phyloP scores from a whole-genome alignment of 2,888 invertebrate genomes.

The Anodontia alba region DNA sequence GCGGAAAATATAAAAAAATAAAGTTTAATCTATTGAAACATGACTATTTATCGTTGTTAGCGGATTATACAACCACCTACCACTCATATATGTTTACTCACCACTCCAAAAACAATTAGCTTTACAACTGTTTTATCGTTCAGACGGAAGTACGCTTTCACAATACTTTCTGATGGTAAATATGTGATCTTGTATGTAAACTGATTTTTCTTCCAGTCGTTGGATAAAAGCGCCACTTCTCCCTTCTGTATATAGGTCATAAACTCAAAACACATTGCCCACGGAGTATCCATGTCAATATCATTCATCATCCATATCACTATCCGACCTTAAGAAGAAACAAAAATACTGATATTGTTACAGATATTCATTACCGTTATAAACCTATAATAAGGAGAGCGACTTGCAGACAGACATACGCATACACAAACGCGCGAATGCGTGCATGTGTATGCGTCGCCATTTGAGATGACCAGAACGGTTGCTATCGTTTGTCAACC shows the following conservation, averaged over 20 bases:
- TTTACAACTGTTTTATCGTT: conserved; percentile 57
- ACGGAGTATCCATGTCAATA: conserved; percentile 65
- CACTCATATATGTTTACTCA: too few species aligned
- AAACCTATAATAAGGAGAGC: too few species aligned
- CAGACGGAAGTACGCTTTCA: conserved; percentile 62
- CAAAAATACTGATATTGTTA: too few species aligned
- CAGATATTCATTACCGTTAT: background rate
- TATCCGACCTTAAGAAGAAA: conserved; percentile 40
- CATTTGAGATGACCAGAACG: too few species aligned
- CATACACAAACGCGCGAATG: too few species aligned
- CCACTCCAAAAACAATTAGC: conserved; percentile 64
- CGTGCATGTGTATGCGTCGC: too few species aligned
- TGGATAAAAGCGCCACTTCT: conserved; percentile 66
- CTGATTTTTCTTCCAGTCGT: conserved; percentile 55
- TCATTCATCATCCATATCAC: conserved; percentile 69
- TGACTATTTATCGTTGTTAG: too few species aligned
- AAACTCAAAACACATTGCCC: conserved; percentile 68
- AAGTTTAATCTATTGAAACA: too few species aligned
- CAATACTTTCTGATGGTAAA: conserved; percentile 46
- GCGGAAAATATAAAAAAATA: too few species aligned
- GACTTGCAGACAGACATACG: too few species aligned
- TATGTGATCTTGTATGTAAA: conserved; percentile 68
- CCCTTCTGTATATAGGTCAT: conserved; percentile 56
- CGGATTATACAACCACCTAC: too few species aligned
- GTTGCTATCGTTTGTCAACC: too few species aligned